These are phyloP conservation scores for Ptiloglossa arizonensis DNA, from an alignment of 1,140 invertebrate species.

Conservation along the genomic window DNA sequence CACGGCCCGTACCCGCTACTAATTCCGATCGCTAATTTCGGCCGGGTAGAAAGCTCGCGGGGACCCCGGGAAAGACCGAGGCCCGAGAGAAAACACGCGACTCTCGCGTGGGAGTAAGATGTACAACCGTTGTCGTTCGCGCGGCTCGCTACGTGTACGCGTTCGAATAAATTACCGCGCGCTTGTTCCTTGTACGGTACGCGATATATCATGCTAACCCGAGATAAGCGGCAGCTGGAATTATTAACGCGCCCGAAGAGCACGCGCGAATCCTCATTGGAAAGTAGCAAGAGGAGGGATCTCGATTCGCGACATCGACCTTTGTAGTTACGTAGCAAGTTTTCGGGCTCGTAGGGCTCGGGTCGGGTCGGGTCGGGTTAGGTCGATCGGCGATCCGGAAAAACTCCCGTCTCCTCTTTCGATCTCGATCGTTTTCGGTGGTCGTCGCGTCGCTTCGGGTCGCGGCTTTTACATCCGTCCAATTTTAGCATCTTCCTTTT, in stretches of 20 bases:
- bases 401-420: no score
- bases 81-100: background rate
- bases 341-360: no score
- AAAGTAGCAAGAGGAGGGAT: slow-evolving; percentile 8
- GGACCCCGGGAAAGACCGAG: no score
- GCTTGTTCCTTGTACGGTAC: slow-evolving; percentile 29
- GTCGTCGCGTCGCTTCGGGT: no score
- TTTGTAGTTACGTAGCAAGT: no score
- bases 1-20: slow-evolving; percentile 18
- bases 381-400: no score
- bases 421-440: no score
- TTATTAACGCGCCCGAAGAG: slow-evolving; percentile 51
- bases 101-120: slow-evolving; percentile 2
- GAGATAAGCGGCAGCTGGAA: slow-evolving; percentile 53
- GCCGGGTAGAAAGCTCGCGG: background rate
- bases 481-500: no score
- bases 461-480: no score
- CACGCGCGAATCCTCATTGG: slow-evolving; percentile 19
- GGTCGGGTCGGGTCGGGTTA: no score
- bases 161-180: slow-evolving; percentile 46
- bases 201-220: slow-evolving; percentile 35
- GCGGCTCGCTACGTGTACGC: background rate
- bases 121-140: background rate
- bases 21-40: slow-evolving; percentile 59
- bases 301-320: slow-evolving; percentile 2